These are phyloP conservation scores for Alaudala cheleensis DNA, from an alignment of 2,113 vertebrate genomes.

Conservation along the genomic window DNA sequence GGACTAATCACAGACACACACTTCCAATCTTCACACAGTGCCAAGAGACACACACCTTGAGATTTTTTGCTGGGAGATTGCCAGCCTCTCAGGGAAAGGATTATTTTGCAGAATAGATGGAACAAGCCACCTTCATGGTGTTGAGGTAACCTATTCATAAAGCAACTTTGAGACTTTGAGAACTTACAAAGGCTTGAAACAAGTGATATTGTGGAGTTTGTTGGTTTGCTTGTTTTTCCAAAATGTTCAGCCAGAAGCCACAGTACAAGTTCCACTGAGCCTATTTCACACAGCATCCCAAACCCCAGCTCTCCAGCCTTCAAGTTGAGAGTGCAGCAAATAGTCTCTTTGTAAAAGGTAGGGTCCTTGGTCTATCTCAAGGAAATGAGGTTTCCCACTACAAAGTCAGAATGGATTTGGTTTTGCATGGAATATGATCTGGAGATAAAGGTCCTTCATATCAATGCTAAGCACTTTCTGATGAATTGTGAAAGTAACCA, in stretches of 20 bases:
- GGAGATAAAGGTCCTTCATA: background rate
- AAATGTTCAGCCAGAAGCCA: background rate
- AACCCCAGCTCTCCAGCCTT: background rate
- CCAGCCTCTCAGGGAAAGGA: background rate
- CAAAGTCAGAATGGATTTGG: background rate
- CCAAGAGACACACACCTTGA: background rate
- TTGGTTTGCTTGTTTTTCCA: background rate
- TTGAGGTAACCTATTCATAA: background rate
- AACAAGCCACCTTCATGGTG: background rate
- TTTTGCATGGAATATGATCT: background rate
- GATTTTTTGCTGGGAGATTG: background rate
- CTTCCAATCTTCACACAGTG: background rate
- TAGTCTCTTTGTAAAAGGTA: background rate
- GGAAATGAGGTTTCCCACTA: background rate
- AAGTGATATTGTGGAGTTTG: background rate
- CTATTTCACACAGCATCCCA: background rate
- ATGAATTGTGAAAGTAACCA: background rate
- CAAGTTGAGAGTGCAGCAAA: background rate
- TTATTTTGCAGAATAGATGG: background rate
- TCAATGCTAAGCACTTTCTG: background rate
- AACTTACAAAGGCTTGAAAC: background rate
- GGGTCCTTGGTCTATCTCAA: background rate
- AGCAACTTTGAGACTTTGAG: background rate
- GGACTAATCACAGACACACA: rapidly evolving
- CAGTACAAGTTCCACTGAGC: background rate